Base-by-base conservation (phyloP, 2,113 vertebrate genomes). In the Burhinus bistriatus region DNA sequence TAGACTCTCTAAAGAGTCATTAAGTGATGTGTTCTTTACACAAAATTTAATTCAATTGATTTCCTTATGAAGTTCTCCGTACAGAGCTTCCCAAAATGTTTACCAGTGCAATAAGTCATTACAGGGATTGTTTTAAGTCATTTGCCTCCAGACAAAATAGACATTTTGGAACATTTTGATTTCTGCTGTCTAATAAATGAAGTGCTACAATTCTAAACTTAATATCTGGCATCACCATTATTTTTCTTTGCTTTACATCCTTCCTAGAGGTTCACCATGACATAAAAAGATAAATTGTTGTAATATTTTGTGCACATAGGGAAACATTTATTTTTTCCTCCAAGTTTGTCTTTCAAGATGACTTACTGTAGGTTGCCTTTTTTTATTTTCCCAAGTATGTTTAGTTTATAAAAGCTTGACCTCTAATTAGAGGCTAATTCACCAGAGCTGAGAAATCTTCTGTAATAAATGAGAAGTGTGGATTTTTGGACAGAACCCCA, bases 111-210 rank as follows among this genome's bases (percentile, higher is more conserved):
- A 87, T 81, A 96, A 97, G 83, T 87, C 90, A 6, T 77, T 42
- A 12, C n/a, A 70, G 54, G 66, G 42, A 49, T 72, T 83, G 59
- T 52, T 95, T 95, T 71, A 79, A 97, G 90, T 80, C 85, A 95
- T 96, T 97, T 97, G 93, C 94, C 92, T 97, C 90, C 91, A 96
- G 93, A 96, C 75, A 91, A 97, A 98, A 97, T 70, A 95, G 89
- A 97, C 68, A 81, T 95, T 97, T 94, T 90, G 64, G 85, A 97
- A 89, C 87, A 61, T 91, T 97, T 92, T 90, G 90, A 94, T 95
- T 92, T 91, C 91, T 96, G 49, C 62, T 91, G 58, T 87, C 68
- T 78, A 95, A 94, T 95, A 97, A 97, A 96, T 87, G 87, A 97
- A 97, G 91, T 93, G 88, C 95, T 96, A 83, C 93, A 93, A 83